Percentiles rank a stretch among this genome's conserved stretches.
phyloP scores from a whole-genome alignment of 2,797 vertebrate species.

The Acanthis flammea region DNA sequence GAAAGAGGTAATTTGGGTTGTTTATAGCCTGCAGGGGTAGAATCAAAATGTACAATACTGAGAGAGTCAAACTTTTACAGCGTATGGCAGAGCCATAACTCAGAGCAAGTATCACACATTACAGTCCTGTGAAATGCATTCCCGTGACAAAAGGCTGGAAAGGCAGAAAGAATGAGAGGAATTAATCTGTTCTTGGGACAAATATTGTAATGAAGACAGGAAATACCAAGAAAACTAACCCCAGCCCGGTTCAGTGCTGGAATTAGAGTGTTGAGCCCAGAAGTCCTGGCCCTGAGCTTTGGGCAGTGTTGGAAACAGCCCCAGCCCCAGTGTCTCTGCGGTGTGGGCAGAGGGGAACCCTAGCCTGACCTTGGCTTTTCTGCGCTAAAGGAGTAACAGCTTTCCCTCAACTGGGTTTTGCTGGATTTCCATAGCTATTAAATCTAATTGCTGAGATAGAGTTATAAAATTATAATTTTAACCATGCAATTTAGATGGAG shows the following conservation, averaged over 20 bases:
- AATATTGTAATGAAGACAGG: constrained; percentile 46
- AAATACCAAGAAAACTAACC: constrained; percentile 26
- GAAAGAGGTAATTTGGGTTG: constrained; percentile 67
- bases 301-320: accelerated
- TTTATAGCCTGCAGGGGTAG: constrained; percentile 67
- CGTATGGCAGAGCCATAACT: constrained; percentile 14
- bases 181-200: constrained; percentile 50
- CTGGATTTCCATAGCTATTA: constrained; percentile 63
- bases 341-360: neutral
- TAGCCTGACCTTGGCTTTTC: neutral
- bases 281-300: accelerated
- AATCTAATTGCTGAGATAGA: constrained; percentile 68
- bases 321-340: accelerated
- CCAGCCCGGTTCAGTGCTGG: neutral
- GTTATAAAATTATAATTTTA: constrained; percentile 72
- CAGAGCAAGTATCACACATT: constrained; percentile 11
- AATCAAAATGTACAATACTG: constrained; percentile 59
- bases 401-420: constrained; percentile 37
- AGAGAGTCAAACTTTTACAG: constrained; percentile 56
- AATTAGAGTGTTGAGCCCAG: neutral
- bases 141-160: neutral
- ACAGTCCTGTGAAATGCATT: neutral
- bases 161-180: constrained; percentile 28
- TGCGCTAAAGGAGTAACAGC: neutral
- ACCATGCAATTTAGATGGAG: constrained; percentile 66